A percentile compares a stretch with the other conserved stretches of the same genome.
phyloP scores from a whole-genome alignment of 1,140 invertebrate genomes.

The Euura saliciscinereae region DNA sequence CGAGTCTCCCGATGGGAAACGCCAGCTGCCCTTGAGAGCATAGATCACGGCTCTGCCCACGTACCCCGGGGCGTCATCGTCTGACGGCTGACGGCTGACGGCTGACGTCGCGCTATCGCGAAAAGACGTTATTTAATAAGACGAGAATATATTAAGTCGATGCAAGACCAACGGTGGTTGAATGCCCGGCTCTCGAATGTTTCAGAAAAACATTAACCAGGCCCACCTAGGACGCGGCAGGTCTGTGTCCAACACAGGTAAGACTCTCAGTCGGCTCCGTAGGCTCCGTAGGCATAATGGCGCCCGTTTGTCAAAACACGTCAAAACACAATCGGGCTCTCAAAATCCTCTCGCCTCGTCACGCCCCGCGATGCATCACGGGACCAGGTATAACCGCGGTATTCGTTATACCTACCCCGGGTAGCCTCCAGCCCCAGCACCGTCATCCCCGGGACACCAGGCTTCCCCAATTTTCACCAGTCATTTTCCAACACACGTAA shows the following conservation, averaged over 20 bases:
- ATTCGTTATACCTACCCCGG: too few species aligned
- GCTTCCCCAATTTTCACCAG: too few species aligned
- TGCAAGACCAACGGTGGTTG: too few species aligned
- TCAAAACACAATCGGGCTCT: conserved; percentile 54
- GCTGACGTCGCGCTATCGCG: neutral
- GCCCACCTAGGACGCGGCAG: neutral
- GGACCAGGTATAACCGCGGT: conserved; percentile 11
- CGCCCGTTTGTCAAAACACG: conserved; percentile 60
- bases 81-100: neutral
- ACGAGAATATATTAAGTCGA: too few species aligned
- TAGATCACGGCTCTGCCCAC: neutral
- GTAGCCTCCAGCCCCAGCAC: too few species aligned
- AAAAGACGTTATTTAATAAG: conserved; percentile 11
- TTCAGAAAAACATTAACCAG: conserved; percentile 16
- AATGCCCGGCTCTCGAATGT: too few species aligned
- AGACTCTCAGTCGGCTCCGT: conserved; percentile 30
- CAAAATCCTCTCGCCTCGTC: conserved; percentile 35
- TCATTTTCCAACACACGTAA: too few species aligned
- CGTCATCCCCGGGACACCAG: too few species aligned
- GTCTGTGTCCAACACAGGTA: neutral
- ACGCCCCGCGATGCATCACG: conserved; percentile 47
- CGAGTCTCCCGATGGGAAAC: conserved; percentile 10
- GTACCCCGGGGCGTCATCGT: neutral
- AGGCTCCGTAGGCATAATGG: conserved; percentile 57
- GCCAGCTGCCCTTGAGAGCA: conserved; percentile 11